Evolutionary conservation across 2,888 invertebrate species (phyloP), one percentile per base, ranked within the genome.

Genomic region (Dynastes grantii): DNA sequence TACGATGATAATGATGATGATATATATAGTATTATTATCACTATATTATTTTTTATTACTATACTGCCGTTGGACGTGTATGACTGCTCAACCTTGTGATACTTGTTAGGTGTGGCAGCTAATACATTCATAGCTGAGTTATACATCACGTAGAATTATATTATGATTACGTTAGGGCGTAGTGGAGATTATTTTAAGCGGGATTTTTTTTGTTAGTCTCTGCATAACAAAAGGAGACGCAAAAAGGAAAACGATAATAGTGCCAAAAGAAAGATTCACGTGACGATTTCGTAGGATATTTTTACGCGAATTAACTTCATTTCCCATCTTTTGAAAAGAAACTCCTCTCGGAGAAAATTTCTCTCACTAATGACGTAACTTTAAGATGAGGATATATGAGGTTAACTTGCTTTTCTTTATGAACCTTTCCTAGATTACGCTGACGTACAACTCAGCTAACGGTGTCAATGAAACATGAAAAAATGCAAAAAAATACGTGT

Each of bases 61-160:
- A 75, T 75, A 75, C 80, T 82, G 81, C 80, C 83, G 85, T 76
- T 73, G 53, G 75, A 71, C 63, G 78, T 70, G 80, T 75, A 78
- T 76, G 63, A 70, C 78, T 76, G 80, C 77, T 75, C 70, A 70
- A 75, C 85, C 86, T 87, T 88, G 87, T 88, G 88, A 88, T 88
- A 88, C 85, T 87, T 86, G 86, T 87, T 81, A 71, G 80, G 78
- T 78, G 77, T 73, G 79, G 79, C 79, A 76, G 79, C 68, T 79
- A 53, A 65, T 51, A 22, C 68, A 51, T 68, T 65, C 55, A 71
- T 64, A 71, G 78, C 73, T 63, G 78, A 71, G 77, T 70, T 71
- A 63, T 63, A 71, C 73, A 51, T 64, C 45, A 51, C 70, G 40
- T 22, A 51, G 13, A 9, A 55, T 55, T 45, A 45, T 11, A 45